Conservation (phyloP, 2,113 vertebrate species). For the Sapayoa aenigma region DNA sequence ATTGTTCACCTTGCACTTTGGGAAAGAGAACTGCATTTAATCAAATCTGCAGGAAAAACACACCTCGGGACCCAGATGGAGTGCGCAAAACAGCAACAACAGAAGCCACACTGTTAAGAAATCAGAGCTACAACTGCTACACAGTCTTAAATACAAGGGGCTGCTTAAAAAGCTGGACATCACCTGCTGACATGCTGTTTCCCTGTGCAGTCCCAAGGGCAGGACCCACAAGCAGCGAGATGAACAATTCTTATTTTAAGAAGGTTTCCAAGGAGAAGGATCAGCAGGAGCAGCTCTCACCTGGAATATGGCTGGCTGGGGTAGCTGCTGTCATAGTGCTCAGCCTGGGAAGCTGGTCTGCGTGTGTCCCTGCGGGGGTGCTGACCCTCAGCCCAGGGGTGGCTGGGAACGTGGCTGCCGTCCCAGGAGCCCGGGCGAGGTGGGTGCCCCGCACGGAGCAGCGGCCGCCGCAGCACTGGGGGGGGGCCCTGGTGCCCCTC, state of each 20-base stretch:
- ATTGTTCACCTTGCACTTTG: slow-evolving; percentile 1
- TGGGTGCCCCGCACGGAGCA: not conserved
- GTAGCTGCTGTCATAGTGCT: not conserved
- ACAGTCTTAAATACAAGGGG: rapidly evolving
- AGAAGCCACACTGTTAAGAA: not conserved
- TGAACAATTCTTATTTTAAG: rapidly evolving
- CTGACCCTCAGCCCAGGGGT: not conserved
- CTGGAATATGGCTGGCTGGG: slow-evolving; percentile 4
- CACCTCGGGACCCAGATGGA: rapidly evolving
- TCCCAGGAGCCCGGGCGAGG: not conserved
- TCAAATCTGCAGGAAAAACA: not conserved
- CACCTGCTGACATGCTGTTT: rapidly evolving
- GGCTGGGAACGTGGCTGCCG: not conserved
- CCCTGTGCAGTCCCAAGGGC: not conserved
- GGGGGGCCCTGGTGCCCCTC: not conserved
- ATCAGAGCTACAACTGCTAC: not conserved
- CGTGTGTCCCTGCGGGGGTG: not conserved
- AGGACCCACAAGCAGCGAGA: rapidly evolving
- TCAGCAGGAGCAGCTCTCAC: slow-evolving; percentile 19
- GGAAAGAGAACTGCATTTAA: not conserved
- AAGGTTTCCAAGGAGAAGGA: not conserved
- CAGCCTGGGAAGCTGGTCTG: not conserved
- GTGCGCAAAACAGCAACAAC: not conserved
- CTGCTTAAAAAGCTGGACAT: not conserved
- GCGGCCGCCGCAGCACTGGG: not conserved